A percentile compares a stretch with the other conserved stretches of the same genome.
phyloP scores from a whole-genome alignment of 2,113 vertebrate species.

The Pimephales promelas region DNA sequence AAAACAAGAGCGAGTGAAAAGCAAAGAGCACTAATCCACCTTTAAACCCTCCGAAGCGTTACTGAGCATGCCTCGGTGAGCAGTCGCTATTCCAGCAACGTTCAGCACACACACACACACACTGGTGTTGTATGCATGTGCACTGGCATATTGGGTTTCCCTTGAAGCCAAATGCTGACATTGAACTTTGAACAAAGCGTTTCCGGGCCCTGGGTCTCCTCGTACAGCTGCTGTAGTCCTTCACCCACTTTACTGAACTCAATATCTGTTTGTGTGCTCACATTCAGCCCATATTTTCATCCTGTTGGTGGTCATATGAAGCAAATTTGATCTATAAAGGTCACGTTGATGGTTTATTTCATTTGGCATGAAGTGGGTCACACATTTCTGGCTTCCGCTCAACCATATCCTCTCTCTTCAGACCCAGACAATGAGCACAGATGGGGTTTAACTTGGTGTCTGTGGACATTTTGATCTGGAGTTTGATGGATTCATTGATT shows the following conservation, averaged over 20 bases:
- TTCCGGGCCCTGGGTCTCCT: neutral
- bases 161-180: slow-evolving; percentile 38
- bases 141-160: slow-evolving; percentile 42
- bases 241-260: neutral
- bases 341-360: neutral
- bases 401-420: neutral
- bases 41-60: slow-evolving; percentile 37
- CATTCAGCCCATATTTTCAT: neutral
- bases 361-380: slow-evolving; percentile 25
- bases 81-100: slow-evolving; percentile 51
- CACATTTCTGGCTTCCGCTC: slow-evolving; percentile 6
- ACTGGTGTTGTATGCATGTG: slow-evolving; percentile 4
- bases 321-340: slow-evolving; percentile 9
- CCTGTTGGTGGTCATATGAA: neutral
- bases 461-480: neutral
- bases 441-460: neutral
- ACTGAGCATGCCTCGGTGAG: slow-evolving; percentile 40
- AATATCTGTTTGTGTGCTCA: neutral
- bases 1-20: neutral
- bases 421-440: neutral
- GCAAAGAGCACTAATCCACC: slow-evolving; percentile 22
- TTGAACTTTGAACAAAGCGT: slow-evolving; percentile 21
- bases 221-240: slow-evolving; percentile 19
- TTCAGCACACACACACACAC: slow-evolving; percentile 17
- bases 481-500: neutral